Percentiles rank a stretch among this genome's conserved stretches.
Evolutionary conservation across 2,113 vertebrate species (phyloP).

Genomic region (Mionectes macconnelli): DNA sequence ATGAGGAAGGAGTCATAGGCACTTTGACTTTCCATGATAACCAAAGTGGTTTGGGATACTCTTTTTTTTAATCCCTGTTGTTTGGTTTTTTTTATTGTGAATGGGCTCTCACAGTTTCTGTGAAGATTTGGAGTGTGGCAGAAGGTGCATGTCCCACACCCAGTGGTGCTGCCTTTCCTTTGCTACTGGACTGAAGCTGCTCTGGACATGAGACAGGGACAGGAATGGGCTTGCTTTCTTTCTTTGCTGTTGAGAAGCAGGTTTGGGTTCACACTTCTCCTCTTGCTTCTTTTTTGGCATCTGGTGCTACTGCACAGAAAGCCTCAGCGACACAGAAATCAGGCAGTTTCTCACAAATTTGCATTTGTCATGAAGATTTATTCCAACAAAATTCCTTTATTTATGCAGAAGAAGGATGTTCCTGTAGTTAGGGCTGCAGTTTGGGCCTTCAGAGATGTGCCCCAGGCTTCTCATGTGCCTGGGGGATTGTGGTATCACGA

Average conservation of each 20-base stretch:
- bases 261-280: conserved; percentile 9
- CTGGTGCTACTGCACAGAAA: not conserved
- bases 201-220: accelerated
- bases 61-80: not conserved
- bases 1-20: not conserved
- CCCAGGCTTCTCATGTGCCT: not conserved
- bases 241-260: not conserved
- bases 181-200: not conserved
- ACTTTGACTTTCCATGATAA: not conserved
- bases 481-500: not conserved
- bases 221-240: not conserved
- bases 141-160: not conserved
- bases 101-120: not conserved
- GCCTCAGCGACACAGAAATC: not conserved
- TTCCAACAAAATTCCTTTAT: not conserved
- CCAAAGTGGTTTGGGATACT: not conserved
- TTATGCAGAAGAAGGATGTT: not conserved
- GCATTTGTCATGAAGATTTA: not conserved
- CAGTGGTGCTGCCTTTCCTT: not conserved
- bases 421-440: not conserved
- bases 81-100: not conserved
- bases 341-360: not conserved
- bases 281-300: not conserved
- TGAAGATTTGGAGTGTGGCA: not conserved
- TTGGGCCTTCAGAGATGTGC: not conserved